phyloP scores from a whole-genome alignment of 2,797 vertebrate genomes.

The Cephalopachus bancanus region DNA sequence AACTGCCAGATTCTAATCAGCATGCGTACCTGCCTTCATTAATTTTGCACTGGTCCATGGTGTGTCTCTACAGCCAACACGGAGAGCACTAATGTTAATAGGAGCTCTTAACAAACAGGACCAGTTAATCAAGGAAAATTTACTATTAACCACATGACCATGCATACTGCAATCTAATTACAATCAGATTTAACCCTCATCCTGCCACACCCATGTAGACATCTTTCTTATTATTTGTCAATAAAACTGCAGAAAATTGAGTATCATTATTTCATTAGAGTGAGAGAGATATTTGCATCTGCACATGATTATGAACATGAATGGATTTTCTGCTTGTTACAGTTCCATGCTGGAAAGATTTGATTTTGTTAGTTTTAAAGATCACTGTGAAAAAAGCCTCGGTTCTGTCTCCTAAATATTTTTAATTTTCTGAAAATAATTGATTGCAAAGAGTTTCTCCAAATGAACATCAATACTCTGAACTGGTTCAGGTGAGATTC shows the following conservation, averaged over 20 bases:
- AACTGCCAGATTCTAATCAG: conserved; percentile 95
- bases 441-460: conserved; percentile 70
- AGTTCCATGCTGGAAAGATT: conserved; percentile 20
- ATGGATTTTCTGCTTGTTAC: conserved; percentile 57
- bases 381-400: conserved; percentile 45
- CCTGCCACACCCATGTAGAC: conserved; percentile 88
- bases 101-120: conserved; percentile 98
- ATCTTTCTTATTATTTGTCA: conserved; percentile 86
- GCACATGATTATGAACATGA: conserved; percentile 61
- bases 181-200: conserved; percentile 91
- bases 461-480: conserved; percentile 69
- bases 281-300: conserved; percentile 73
- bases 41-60: conserved; percentile 93
- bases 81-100: conserved; percentile 95
- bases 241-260: conserved; percentile 80
- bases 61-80: conserved; percentile 93
- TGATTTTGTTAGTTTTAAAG: conserved; percentile 73
- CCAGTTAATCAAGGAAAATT: conserved; percentile 99
- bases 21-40: conserved; percentile 93
- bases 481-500: conserved; percentile 80
- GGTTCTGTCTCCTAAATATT: conserved; percentile 59
- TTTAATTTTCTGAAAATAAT: conserved; percentile 73
- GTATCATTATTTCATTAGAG: conserved; percentile 81
- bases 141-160: conserved; percentile 96
- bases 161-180: conserved; percentile 93